Evolutionary conservation across 1,140 invertebrate genomes (phyloP), one percentile per base, ranked within the genome.

Genomic region (Nomia melanderi): DNA sequence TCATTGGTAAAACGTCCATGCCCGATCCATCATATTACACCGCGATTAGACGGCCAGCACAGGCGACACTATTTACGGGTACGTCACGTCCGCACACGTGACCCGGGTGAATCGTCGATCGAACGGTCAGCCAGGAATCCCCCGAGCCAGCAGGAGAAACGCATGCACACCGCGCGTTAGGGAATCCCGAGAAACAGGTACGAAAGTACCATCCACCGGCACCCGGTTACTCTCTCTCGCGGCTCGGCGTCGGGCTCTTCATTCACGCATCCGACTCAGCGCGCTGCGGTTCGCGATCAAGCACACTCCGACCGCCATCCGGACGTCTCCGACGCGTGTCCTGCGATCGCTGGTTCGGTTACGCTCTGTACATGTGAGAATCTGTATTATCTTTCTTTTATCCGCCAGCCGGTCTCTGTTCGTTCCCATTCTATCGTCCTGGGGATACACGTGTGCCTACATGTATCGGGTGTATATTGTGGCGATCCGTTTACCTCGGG

Each of bases 181-280:
- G 75, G 67, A 78, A 66, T 72, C 78, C 67, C 47, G 31, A 70
- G 54, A 67, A 59, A 80, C 66, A 78, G 75, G 75, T 78, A 80
- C 53, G 54, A 73, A 66, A 65, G 53, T 65, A 47, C 47, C 56
- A 62, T 72, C 36, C 31, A 56, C 33, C 39, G 36, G 44, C 60
- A 25, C 60, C n/a, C 12, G 41, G 70, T 78, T 50, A 39, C 74
- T 70, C 74, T 59, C 69, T 77, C 54, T 27, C 5, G 17, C 47
- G 5, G 47, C n/a, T n/a, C 47, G 20, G 41, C 5, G 20, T 50
- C 20, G 53, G 65, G 39, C 50, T 77, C 65, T 71, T 81, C 63
- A 56, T 56, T 78, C 47, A 76, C 67, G 27, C 81, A 64, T 72
- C 76, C 74, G 31, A 57, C 56, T 64, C 72, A 29, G 66, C 54